phyloP scores from a whole-genome alignment of 2,888 invertebrate species.

The Orchesella flavescens region DNA sequence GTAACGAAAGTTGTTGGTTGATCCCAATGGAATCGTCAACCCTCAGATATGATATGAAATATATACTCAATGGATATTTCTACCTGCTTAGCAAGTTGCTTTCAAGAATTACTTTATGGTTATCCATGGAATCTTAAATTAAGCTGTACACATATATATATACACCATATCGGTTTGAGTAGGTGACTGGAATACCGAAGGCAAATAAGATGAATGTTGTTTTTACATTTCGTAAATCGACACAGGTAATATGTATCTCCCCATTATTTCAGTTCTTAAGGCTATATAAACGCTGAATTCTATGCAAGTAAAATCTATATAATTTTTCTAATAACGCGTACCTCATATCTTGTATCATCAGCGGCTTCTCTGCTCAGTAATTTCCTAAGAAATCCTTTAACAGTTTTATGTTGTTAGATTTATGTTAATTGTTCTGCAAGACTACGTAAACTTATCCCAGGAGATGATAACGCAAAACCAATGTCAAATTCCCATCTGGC shows the following conservation, averaged over 20 bases:
- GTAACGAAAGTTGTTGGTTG: conserved; percentile 29
- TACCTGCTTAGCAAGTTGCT: background rate
- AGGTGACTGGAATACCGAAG: background rate
- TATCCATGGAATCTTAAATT: background rate
- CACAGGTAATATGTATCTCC: conserved; percentile 26
- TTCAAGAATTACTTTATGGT: background rate
- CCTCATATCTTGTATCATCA: conserved; percentile 9
- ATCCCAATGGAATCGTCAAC: conserved; percentile 40
- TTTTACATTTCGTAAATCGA: background rate
- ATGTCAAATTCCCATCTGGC: too few relatives aligned
- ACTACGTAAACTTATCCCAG: conserved; percentile 14
- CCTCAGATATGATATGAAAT: conserved; percentile 20
- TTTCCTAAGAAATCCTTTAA: conserved; percentile 22
- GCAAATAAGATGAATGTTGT: background rate
- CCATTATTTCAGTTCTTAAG: background rate
- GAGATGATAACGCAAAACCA: background rate
- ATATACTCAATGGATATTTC: conserved; percentile 16
- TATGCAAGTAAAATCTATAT: conserved; percentile 33
- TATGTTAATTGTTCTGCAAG: conserved; percentile 41
- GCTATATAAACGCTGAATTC: background rate
- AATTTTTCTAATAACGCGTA: conserved; percentile 18
- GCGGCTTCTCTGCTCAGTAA: conserved; percentile 36
- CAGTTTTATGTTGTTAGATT: conserved; percentile 28
- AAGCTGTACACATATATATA: background rate
- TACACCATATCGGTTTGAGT: background rate